phyloP scores from a whole-genome alignment of 2,113 vertebrate genomes.

The Dipodomys stephensi region DNA sequence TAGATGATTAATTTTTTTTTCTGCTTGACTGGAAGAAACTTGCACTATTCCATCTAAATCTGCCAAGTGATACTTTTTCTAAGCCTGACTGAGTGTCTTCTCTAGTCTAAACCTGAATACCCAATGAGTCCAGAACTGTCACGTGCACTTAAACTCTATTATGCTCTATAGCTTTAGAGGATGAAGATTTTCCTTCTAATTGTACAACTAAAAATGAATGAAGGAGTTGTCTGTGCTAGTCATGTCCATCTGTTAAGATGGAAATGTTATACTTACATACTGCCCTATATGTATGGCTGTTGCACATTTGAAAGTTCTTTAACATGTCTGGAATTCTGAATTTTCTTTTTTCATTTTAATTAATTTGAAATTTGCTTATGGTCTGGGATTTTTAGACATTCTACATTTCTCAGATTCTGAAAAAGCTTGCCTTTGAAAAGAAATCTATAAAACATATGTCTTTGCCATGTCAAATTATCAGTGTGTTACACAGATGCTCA shows the following conservation, averaged over 20 bases:
- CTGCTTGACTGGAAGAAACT: neutral
- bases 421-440: neutral
- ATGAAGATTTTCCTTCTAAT: constrained; percentile 2
- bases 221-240: neutral
- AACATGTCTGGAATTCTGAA: neutral
- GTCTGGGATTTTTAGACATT: neutral
- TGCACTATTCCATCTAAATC: neutral
- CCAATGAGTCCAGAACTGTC: neutral
- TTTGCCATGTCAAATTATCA: neutral
- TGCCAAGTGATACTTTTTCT: neutral
- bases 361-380: neutral
- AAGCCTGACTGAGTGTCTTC: neutral
- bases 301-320: neutral
- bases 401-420: neutral
- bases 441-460: neutral
- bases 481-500: neutral
- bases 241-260: neutral
- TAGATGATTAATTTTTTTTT: neutral
- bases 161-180: neutral
- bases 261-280: neutral
- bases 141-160: neutral
- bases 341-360: constrained; percentile 29
- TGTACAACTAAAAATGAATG: neutral
- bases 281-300: neutral
- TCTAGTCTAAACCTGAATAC: neutral